Conservation (phyloP, 2,888 invertebrate species). For the Tricholauxania praeusta region DNA sequence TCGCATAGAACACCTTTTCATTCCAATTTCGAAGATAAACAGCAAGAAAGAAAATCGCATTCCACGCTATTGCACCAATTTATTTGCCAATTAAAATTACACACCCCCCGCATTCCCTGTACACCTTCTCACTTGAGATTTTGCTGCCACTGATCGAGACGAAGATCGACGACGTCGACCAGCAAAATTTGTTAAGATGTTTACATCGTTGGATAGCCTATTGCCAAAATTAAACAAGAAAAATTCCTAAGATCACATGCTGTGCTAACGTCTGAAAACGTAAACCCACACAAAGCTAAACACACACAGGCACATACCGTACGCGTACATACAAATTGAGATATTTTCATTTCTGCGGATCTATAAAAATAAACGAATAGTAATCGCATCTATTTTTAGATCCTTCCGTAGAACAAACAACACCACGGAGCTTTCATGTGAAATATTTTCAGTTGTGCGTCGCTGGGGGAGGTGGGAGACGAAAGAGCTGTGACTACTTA, state of each 20-base stretch:
- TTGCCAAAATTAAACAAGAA: not conserved
- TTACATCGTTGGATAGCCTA: slow-evolving; percentile 19
- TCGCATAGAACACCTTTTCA: too few species aligned
- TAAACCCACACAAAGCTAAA: not conserved
- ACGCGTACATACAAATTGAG: too few species aligned
- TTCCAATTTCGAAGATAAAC: too few species aligned
- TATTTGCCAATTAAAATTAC: too few species aligned
- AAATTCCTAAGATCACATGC: slow-evolving; percentile 31
- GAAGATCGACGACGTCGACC: not conserved
- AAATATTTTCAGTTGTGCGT: slow-evolving; percentile 24
- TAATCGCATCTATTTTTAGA: slow-evolving; percentile 41
- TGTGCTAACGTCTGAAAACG: slow-evolving; percentile 9
- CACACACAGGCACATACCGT: slow-evolving; percentile 2
- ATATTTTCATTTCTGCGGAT: not conserved
- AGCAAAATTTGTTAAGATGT: not conserved
- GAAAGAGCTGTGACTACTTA: slow-evolving; percentile 16
- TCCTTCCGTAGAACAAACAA: slow-evolving; percentile 26
- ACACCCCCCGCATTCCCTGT: too few species aligned
- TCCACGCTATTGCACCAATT: too few species aligned
- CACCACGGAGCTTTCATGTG: slow-evolving; percentile 28
- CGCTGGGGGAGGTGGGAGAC: not conserved
- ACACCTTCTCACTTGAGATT: too few species aligned
- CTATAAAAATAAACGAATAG: slow-evolving; percentile 25
- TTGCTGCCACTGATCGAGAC: not conserved
- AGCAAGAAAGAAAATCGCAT: too few species aligned